These are phyloP conservation scores for Sphenodon punctatus DNA, from an alignment of 2,797 vertebrate species.

Conservation along the genomic window DNA sequence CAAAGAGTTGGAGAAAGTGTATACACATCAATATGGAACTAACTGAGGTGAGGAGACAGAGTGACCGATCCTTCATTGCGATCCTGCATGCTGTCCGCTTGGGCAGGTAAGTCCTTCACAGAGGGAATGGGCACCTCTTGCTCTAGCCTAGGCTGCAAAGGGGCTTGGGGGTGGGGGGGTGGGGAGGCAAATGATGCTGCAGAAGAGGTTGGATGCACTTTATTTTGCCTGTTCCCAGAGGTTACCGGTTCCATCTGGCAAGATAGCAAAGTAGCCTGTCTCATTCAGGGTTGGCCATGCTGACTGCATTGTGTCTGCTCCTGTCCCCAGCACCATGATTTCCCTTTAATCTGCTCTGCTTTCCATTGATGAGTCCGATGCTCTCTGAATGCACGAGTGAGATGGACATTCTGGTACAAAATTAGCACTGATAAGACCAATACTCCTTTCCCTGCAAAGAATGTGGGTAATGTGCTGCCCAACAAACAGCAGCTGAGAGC, in stretches of 20 bases:
- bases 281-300: neutral
- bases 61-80: slow-evolving; percentile 88
- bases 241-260: neutral
- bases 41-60: slow-evolving; percentile 90
- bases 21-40: slow-evolving; percentile 94
- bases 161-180: neutral
- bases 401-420: neutral
- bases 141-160: neutral
- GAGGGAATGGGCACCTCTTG: neutral
- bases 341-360: neutral
- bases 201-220: no score
- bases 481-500: neutral
- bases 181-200: no score
- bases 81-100: slow-evolving; percentile 89
- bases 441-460: neutral
- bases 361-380: neutral
- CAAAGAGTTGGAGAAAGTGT: slow-evolving; percentile 91
- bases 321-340: neutral
- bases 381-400: neutral
- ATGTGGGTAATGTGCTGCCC: neutral
- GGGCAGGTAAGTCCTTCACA: slow-evolving; percentile 93
- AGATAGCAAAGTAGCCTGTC: no score
- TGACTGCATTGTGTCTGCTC: neutral
- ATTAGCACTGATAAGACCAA: no score
- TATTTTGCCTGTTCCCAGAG: neutral